phyloP scores from a whole-genome alignment of 2,888 invertebrate genomes.

The Acrobasis repandana region DNA sequence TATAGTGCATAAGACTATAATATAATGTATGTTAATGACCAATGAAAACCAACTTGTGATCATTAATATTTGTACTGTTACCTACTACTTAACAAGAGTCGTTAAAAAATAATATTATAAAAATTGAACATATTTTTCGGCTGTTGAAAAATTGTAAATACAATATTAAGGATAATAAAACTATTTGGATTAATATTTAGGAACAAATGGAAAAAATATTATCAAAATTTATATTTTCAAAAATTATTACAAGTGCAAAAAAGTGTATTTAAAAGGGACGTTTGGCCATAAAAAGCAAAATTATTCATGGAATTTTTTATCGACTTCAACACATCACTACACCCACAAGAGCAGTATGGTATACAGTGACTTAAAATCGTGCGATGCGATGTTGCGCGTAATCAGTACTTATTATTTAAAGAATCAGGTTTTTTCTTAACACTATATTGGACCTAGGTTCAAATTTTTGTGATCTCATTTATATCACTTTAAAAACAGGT shows the following conservation, averaged over 20 bases:
- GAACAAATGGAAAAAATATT: slow-evolving; percentile 80
- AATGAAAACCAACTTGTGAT: slow-evolving; percentile 85
- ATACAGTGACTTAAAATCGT: slow-evolving; percentile 71
- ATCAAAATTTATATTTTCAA: slow-evolving; percentile 84
- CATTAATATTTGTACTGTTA: slow-evolving; percentile 85
- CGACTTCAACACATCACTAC: slow-evolving; percentile 75
- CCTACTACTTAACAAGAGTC: slow-evolving; percentile 84
- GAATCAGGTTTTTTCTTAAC: slow-evolving; percentile 65
- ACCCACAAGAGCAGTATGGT: slow-evolving; percentile 75
- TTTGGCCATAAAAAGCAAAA: slow-evolving; percentile 80
- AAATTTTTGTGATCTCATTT: background rate
- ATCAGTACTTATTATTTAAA: slow-evolving; percentile 58
- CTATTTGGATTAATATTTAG: slow-evolving; percentile 84
- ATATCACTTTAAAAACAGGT: background rate
- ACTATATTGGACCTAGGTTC: background rate
- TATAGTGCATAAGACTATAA: slow-evolving; percentile 75
- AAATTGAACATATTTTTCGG: slow-evolving; percentile 83
- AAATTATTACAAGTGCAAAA: slow-evolving; percentile 82
- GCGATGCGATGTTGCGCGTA: slow-evolving; percentile 74
- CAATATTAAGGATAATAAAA: slow-evolving; percentile 82
- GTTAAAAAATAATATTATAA: slow-evolving; percentile 82
- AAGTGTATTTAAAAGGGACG: slow-evolving; percentile 77
- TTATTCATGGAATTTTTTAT: slow-evolving; percentile 74
- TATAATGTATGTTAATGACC: slow-evolving; percentile 84
- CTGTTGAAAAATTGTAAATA: slow-evolving; percentile 84